Evolutionary conservation across 2,797 vertebrate species (phyloP).

Genomic region (Pteropus rufus): DNA sequence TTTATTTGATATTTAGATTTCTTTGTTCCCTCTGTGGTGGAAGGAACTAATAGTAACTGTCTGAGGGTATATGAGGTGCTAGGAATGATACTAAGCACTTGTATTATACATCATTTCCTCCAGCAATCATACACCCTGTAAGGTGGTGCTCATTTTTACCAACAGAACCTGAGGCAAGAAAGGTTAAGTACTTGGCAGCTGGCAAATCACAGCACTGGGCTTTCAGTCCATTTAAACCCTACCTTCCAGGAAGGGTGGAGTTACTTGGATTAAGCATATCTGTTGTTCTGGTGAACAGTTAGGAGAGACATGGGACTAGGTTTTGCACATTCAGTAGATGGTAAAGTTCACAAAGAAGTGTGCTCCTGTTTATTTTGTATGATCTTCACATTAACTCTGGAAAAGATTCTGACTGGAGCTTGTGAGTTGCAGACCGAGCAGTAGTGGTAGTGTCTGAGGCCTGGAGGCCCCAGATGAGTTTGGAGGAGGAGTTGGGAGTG

Average conservation of each 20-base stretch:
- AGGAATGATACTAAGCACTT: neutral
- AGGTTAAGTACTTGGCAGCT: neutral
- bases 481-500: neutral
- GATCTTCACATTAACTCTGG: neutral
- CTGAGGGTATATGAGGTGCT: neutral
- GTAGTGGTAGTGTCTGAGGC: neutral
- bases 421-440: neutral
- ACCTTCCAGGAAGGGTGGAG: neutral
- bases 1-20: neutral
- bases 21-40: neutral
- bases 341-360: neutral
- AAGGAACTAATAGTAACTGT: neutral
- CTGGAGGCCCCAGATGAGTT: neutral
- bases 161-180: neutral
- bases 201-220: neutral
- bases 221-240: neutral
- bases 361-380: neutral
- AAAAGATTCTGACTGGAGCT: neutral
- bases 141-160: neutral
- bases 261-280: neutral
- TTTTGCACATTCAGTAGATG: neutral
- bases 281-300: neutral
- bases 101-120: neutral
- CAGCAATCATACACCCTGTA: neutral
- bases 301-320: neutral